Percentiles rank a stretch among this genome's conserved stretches.
Conservation (phyloP, 35 echinoderm and acorn worm genomes). For the Holothuria glaberrima region DNA sequence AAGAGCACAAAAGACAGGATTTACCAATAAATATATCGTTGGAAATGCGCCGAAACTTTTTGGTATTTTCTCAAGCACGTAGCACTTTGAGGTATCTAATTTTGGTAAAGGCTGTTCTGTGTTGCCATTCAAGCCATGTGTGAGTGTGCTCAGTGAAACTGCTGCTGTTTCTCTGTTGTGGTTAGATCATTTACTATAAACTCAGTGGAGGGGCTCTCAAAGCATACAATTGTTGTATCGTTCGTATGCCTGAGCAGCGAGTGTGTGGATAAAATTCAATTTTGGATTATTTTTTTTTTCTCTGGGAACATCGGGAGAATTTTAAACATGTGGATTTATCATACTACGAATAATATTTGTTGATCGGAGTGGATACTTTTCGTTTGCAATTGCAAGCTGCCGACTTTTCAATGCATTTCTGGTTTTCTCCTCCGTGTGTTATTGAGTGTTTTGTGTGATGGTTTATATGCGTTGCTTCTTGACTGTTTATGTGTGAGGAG, state of each 20-base stretch:
- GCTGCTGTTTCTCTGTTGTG: conserved; percentile 53
- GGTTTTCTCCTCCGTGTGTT: conserved; percentile 23
- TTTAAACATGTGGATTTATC: conserved; percentile 33
- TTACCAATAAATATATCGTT: no score
- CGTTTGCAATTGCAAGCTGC: no score
- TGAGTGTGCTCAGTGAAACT: conserved; percentile 48
- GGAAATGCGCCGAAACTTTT: no score
- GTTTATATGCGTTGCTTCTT: background rate
- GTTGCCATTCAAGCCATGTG: conserved; percentile 54
- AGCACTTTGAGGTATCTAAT: conserved; percentile 40
- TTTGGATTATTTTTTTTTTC: conserved; percentile 42
- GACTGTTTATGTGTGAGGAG: background rate
- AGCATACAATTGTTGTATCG: conserved; percentile 1
- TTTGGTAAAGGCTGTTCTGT: background rate
- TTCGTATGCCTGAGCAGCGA: no score
- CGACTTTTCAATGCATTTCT: background rate
- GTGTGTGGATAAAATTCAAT: conserved; percentile 17
- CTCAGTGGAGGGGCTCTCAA: conserved; percentile 36
- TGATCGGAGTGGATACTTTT: no score
- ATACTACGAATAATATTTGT: background rate
- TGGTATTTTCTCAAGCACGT: background rate
- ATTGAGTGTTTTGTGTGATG: conserved; percentile 23
- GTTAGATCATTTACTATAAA: conserved; percentile 50
- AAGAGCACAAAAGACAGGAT: background rate
- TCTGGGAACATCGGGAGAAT: conserved; percentile 2